Evolutionary conservation across 2,797 vertebrate genomes (phyloP), one percentile per base, ranked within the genome.

Genomic region (Rhinatrema bivittatum): DNA sequence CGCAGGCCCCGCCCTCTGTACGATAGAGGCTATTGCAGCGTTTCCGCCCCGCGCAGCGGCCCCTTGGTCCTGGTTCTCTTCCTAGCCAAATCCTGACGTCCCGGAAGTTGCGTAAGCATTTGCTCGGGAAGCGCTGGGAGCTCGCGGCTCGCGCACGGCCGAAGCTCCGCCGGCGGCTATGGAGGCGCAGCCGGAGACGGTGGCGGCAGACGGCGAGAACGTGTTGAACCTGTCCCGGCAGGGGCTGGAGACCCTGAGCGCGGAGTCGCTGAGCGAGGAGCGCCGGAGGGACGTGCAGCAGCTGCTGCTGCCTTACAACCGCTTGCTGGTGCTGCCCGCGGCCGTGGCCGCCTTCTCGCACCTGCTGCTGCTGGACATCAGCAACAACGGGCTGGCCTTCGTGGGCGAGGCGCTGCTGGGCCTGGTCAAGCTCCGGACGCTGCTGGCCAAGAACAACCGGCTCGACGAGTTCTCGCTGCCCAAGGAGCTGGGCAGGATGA

Each of bases 391-490:
- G 38, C 62, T 98, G 53, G 48, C 80, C 28, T 52, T 62, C 52
- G 76, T 98, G 20, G 87, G 87, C 2, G 78, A 87, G 2, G 88
- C 85, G 60, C 65, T 98, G 15, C 76, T 86, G 2, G 70, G 72
- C 0, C 71, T 98, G 27, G 43, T 51, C 45, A 74, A 68, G 25
- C 87, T 98, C 9, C 87, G 68, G 46, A 91, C 88, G 7, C 76
- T 98, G 10, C 54, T 98, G 30, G 94, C 95, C 48, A 94, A 95
- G 72, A 97, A 98, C 86, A 98, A 97, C 79, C 84, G 87, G 4
- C 83, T 98, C 41, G 85, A 91, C 47, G 90, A 88, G 60, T 78
- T 77, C 9, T 89, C 94, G 2, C 71, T 95, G 54, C 95, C 95
- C 49, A 97, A 98, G 48, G 80, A 87, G 35, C 49, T 83, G 49